Evolutionary conservation across 2,113 vertebrate species (phyloP).

Genomic region (Solenodon paradoxus): DNA sequence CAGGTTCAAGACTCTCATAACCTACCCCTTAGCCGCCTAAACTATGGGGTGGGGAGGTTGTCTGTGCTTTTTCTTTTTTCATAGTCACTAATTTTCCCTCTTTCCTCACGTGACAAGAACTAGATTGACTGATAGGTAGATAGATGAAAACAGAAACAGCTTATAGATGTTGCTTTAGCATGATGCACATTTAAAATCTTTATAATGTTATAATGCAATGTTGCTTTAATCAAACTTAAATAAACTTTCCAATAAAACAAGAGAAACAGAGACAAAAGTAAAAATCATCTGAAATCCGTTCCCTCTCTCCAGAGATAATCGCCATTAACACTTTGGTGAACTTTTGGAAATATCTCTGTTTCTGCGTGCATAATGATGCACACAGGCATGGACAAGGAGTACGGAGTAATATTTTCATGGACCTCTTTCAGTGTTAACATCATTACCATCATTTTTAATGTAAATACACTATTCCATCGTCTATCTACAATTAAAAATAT

Average conservation of each 20-base stretch:
- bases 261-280: neutral
- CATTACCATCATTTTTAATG: neutral
- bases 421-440: neutral
- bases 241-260: neutral
- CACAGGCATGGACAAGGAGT: rapidly evolving
- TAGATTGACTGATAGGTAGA: too few relatives aligned
- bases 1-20: too few relatives aligned
- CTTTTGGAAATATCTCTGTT: neutral
- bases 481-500: neutral
- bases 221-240: too few relatives aligned
- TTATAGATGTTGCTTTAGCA: too few relatives aligned
- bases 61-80: too few relatives aligned
- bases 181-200: too few relatives aligned
- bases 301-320: neutral
- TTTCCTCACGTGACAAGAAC: neutral
- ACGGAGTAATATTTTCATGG: neutral
- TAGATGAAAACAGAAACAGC: too few relatives aligned
- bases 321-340: neutral
- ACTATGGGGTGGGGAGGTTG: too few relatives aligned
- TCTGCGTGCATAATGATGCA: neutral
- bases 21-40: too few relatives aligned
- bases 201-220: too few relatives aligned
- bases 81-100: neutral
- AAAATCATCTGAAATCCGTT: neutral
- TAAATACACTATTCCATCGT: neutral